phyloP scores from a whole-genome alignment of 2,113 vertebrate species.

The Condylura cristata region DNA sequence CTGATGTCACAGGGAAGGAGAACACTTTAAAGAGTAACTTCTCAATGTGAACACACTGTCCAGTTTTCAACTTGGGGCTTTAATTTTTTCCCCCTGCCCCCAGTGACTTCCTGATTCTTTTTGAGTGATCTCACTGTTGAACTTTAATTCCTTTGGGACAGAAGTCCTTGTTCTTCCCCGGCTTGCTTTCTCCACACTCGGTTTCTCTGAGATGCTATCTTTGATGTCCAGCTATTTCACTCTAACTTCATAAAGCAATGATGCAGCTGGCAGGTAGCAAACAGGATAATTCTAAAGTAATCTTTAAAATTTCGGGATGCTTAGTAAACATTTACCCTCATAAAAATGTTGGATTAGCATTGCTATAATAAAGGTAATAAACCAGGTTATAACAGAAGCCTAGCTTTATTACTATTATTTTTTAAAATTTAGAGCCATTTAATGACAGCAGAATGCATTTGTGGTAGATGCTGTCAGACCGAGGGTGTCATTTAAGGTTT shows the following conservation, averaged over 20 bases:
- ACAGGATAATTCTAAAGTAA: neutral
- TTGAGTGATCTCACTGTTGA: constrained; percentile 41
- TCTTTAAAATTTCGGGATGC: constrained; percentile 4
- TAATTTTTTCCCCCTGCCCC: too few relatives aligned
- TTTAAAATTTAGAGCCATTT: constrained; percentile 41
- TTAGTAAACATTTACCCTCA: constrained; percentile 6
- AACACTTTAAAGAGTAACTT: neutral
- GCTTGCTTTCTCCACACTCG: neutral
- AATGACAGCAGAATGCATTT: constrained; percentile 37
- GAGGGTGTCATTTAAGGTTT: constrained; percentile 56
- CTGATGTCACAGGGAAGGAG: neutral
- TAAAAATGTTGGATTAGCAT: neutral
- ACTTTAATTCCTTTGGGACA: neutral
- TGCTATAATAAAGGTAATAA: neutral
- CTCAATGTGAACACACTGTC: fast-evolving
- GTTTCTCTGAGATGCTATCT: neutral
- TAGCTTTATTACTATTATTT: constrained; percentile 31
- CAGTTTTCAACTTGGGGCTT: neutral
- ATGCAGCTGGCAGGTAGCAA: neutral
- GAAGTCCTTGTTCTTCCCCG: neutral
- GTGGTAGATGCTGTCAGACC: neutral
- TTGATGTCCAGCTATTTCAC: neutral
- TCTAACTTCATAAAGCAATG: neutral
- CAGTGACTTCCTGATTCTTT: neutral
- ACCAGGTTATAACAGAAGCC: constrained; percentile 57